Base-by-base conservation (phyloP, 2,888 invertebrate genomes). In the Drosophila niveifrons region DNA sequence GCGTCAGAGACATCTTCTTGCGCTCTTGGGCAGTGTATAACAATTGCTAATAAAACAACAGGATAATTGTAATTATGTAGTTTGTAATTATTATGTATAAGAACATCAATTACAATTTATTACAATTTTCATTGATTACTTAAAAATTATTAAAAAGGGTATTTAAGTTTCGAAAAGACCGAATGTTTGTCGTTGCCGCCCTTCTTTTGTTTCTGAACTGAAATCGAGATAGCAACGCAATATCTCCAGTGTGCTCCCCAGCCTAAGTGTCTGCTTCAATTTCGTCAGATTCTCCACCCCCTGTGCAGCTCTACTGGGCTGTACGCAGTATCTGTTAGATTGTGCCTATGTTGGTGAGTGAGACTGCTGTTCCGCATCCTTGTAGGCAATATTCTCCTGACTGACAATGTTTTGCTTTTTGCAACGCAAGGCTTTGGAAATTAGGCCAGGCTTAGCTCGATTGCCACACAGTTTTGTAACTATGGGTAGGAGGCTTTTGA, bases 201-300 rank as follows among this genome's bases (percentile, higher is more conserved):
- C 48, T 58, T 51, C 56, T 66, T 75, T 74, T 72, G 67, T 67
- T 69, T 73, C 66, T 52, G 11, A 77, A 74, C 76, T 72, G 53
- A 67, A 82, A 75, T 76, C 78, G 72, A 74, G 78, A 77, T 80
- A 75, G 82, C 71, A 73, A 73, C 48, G 72, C 56, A 80, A 82
- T 76, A 77, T 72, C 73, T 75, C 66, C 82, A 71, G 71, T 78
- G 62, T 57, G 52, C 29, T 53, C 46, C 43, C 55, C 41, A 28
- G 56, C 34, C 57, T 50, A 13, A 47, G 46, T 62, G 69, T 68
- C 82, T 73, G 73, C 34, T 17, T 58, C 61, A 69, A 80, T 66
- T 50, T 82, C 53, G 46, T 53, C 57, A 62, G 29, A 75, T 57
- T 56, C 11, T 11, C 3, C 36, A 28, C 43, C 10, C 39, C 10